Evolutionary conservation across 2,888 invertebrate species (phyloP), one percentile per base, ranked within the genome.

Genomic region (Strigamia maritima): DNA sequence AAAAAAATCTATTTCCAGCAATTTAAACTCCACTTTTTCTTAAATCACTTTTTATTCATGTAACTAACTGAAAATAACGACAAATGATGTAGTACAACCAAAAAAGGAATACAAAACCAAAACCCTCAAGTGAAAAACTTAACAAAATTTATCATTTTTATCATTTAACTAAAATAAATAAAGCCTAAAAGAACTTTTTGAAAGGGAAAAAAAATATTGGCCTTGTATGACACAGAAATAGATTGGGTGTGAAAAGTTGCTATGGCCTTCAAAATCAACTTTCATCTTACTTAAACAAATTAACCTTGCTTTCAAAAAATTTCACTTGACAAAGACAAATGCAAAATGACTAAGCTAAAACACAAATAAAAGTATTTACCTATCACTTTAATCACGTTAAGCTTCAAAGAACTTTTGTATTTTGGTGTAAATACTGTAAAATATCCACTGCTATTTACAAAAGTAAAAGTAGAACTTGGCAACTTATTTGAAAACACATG

Each of bases 201-300:
- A 26, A 3, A 4, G 6, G 14, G 60, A 28, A 26, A 6, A 65
- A 65, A 65, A 65, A 65, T 26, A 65, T 65, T 65, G 65, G 65
- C 65, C 65, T 65, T 65, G 65, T 26, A 65, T 65, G 65, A 65
- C 65, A 24, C 65, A 65, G 65, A 65, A 65, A 65, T 65, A 65
- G 65, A 65, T 65, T 65, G 65, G 65, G 65, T 65, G 65, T 65
- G 65, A 65, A 65, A 65, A 65, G 65, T 65, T 65, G 65, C 65
- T 65, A 26, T 65, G 65, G 65, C 65, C 65, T 65, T 65, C 65
- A 65, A 65, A 65, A 65, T 65, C 65, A 65, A 65, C 65, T 65
- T 65, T 65, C 65, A 65, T 65, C 65, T 65, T 65, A 16, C 65
- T 65, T 65, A 65, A 65, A 65, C 65, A 65, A 65, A 65, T 24